A percentile compares a stretch with the other conserved stretches of the same genome.
phyloP scores from a whole-genome alignment of 2,888 invertebrate genomes.

The Ophion ellenae region DNA sequence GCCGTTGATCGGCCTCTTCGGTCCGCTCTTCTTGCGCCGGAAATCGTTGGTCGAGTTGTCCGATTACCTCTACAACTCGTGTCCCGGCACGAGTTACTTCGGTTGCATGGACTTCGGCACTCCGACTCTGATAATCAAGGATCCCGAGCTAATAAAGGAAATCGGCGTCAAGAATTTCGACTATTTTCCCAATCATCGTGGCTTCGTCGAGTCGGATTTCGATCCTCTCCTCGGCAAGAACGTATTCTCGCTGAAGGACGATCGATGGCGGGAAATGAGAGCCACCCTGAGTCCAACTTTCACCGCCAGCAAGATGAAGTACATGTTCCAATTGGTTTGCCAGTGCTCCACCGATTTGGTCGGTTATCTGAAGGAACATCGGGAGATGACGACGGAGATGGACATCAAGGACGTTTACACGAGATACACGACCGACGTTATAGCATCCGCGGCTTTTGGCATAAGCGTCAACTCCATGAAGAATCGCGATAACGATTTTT shows the following conservation, averaged over 20 bases:
- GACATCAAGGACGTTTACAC: constrained; percentile 84
- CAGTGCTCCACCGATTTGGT: constrained; percentile 74
- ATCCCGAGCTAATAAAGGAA: constrained; percentile 75
- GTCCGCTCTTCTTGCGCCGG: constrained; percentile 57
- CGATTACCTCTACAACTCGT: constrained; percentile 36
- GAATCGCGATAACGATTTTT: constrained; percentile 85
- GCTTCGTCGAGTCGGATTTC: constrained; percentile 68
- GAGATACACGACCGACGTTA: constrained; percentile 86
- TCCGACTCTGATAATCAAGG: constrained; percentile 73
- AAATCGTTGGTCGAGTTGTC: constrained; percentile 46
- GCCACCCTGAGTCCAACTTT: constrained; percentile 76
- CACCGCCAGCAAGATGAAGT: constrained; percentile 78
- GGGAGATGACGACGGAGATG: constrained; percentile 74
- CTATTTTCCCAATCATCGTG: constrained; percentile 72
- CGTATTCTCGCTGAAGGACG: constrained; percentile 66
- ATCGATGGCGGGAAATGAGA: constrained; percentile 77
- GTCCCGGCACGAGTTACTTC: constrained; percentile 66
- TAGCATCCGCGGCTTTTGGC: constrained; percentile 86
- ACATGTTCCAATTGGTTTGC: constrained; percentile 72
- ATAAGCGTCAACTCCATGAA: constrained; percentile 85
- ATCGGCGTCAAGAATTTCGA: constrained; percentile 74
- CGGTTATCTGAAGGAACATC: constrained; percentile 70
- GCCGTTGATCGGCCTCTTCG: constrained; percentile 66
- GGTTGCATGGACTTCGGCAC: constrained; percentile 71
- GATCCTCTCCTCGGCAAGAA: constrained; percentile 72